Evolutionary conservation across 2,113 vertebrate genomes (phyloP).

Genomic region (Chamaetylas fuelleborni): DNA sequence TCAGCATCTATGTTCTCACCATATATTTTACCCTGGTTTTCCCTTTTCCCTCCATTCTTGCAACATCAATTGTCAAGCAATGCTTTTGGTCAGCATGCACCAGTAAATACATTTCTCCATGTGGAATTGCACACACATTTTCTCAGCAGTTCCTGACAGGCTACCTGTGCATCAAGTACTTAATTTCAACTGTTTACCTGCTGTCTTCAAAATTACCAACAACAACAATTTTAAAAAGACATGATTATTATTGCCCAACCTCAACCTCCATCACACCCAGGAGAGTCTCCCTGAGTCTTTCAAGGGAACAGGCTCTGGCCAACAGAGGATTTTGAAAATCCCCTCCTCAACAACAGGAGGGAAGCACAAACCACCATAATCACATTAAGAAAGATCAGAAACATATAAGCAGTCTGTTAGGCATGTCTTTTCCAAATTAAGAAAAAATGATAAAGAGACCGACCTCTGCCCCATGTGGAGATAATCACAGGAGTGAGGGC

Average conservation of each 20-base stretch:
- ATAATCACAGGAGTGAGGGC: not conserved
- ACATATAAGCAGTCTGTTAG: not conserved
- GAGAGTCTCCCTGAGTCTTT: not conserved
- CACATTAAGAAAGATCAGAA: conserved; percentile 6
- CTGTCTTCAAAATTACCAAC: not conserved
- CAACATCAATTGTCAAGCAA: not conserved
- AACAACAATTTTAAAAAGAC: not conserved
- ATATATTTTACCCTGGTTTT: not conserved
- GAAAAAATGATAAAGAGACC: not conserved
- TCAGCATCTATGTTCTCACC: not conserved
- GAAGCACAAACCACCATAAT: not conserved
- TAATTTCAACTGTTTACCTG: not conserved
- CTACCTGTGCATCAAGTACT: not conserved
- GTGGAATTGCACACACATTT: not conserved
- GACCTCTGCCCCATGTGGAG: not conserved
- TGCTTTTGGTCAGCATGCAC: not conserved
- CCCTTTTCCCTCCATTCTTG: not conserved
- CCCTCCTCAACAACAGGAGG: not conserved
- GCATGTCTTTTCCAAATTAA: not conserved
- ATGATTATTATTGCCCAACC: not conserved
- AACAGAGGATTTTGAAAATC: not conserved
- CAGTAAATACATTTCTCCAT: not conserved
- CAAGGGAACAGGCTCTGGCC: not conserved
- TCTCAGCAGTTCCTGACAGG: not conserved
- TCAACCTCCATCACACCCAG: not conserved